Evolutionary conservation across 2,888 invertebrate genomes (phyloP), one percentile per base, ranked within the genome.

Genomic region (Agrotis clavis): DNA sequence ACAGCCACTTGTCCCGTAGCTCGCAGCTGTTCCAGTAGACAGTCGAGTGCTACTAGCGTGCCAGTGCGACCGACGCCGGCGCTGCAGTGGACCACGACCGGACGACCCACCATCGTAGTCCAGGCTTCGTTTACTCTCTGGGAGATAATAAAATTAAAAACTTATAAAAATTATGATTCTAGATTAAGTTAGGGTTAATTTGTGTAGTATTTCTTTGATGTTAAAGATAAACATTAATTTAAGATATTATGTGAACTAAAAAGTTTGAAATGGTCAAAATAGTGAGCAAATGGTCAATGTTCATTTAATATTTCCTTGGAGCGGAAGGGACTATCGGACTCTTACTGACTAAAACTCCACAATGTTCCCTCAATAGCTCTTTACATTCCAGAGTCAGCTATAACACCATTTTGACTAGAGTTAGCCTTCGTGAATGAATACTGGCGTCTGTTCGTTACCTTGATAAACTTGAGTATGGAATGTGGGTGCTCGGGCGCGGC

Each of bases 1-100:
- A 99, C 98, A 62, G 99, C 98, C 18, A 98, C 98, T 88, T 98
- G 98, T 5, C 97, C 97, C 87, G 98, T 98, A 80, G 98, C 98
- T 48, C 97, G 97, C 70, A 99, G 96, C 92, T 99, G 99, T 86
- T 99, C 98, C 82, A 99, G 96, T 79, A 99, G 97, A 57, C 98
- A 98, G 94, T 99, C 99, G 64, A 99, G 97, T 18, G 99, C 99
- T 51, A 99, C 99, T 76, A 99, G 96, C 11, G 99, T 99, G 71
- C 99, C 99, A 9, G 99, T 99, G 89, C 99, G 97, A 1, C 99
- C 99, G 68, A 99, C 99, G 63, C 99, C 99, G 51, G 99, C 99
- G 79, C 97, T 97, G 95, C 99, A 99, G 94, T 99, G 99, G 41
- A 99, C 98, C 84, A 99, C 97, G 79, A 98, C 98, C 0, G 98